A percentile compares a stretch with the other conserved stretches of the same genome.
Evolutionary conservation across 2,888 invertebrate genomes (phyloP).

Genomic region (Lypha dubia): DNA sequence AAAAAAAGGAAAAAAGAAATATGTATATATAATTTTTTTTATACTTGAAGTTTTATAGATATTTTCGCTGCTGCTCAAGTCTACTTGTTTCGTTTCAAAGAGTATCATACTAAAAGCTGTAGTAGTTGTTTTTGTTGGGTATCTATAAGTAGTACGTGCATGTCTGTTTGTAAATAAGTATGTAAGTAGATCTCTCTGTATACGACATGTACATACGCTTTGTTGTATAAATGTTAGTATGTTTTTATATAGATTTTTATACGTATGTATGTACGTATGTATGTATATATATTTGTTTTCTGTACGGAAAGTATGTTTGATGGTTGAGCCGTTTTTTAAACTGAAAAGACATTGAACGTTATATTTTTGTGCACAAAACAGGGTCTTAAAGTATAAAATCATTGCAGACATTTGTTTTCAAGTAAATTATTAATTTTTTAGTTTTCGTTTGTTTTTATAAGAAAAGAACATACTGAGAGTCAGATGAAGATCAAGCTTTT

Average conservation of each 20-base stretch:
- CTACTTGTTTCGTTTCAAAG: constrained; percentile 52
- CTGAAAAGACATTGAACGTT: constrained; percentile 64
- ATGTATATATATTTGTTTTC: constrained; percentile 23
- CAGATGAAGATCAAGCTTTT: no score
- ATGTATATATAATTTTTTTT: constrained; percentile 14
- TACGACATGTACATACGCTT: constrained; percentile 12
- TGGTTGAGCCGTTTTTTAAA: constrained; percentile 51
- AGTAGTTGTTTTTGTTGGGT: constrained; percentile 23
- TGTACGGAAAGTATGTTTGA: constrained; percentile 59
- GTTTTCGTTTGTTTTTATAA: neutral
- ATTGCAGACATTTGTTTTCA: neutral
- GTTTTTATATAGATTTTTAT: neutral
- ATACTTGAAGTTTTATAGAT: constrained; percentile 11
- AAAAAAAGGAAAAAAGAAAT: constrained; percentile 10
- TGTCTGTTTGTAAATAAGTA: neutral
- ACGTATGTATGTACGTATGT: neutral
- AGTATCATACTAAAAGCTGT: constrained; percentile 50
- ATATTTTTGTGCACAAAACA: constrained; percentile 40
- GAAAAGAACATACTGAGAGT: no score
- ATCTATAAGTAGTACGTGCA: constrained; percentile 54
- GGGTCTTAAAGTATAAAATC: constrained; percentile 39
- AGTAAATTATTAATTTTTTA: no score
- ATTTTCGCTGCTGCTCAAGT: constrained; percentile 35
- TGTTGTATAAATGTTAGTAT: neutral
- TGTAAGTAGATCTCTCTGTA: neutral